Base-by-base conservation (phyloP, 1,140 invertebrate species). In the Trigoniulus corallinus region DNA sequence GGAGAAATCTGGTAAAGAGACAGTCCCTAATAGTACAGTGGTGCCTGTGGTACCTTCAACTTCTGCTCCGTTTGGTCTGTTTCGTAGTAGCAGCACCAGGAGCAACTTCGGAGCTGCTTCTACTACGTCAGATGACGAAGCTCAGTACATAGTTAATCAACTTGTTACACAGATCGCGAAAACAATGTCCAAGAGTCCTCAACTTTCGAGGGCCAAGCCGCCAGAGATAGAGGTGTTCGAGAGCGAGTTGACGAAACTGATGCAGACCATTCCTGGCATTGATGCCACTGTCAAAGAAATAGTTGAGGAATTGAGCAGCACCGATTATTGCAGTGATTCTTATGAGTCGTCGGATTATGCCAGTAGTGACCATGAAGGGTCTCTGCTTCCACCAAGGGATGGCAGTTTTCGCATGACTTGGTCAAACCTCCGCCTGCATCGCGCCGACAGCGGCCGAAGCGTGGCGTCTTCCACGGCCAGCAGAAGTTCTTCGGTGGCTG, bases 281-380 rank as follows among this genome's bases (percentile, higher is more conserved):
- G 86, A 91, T 55, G 84, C 88, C 53, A 85, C 91, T 65, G 84
- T 91, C 15, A 77, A 82, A 24, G 86, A 89, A 64, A 87, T 92
- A 12, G 86, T 91, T 0, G 87, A 89, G 64, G 89, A 89, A 65
- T 70, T 91, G 42, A 87, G 84, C 53, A 87, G 83, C 47, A 87
- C 89, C 60, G 87, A 92, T 56, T 87, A 86, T 1, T 91, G 85
- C 84, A 88, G 84, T 51, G 85, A 91, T 62, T 88, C 84, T 0
- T 88, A 88, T 58, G 85, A 89, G 61, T 88, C 84, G 15, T 88
- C 84, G 0, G 86, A 89, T 59, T 88, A 88, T 57, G 88, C 84
- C 0, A 87, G 84, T 52, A 88, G 84, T 0, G 86, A 92, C 64
- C 64, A 88, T 18, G 86, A 89, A 62, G 79, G 80, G 13, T n/a